phyloP scores from a whole-genome alignment of 2,113 vertebrate genomes.

The Ondatra zibethicus region DNA sequence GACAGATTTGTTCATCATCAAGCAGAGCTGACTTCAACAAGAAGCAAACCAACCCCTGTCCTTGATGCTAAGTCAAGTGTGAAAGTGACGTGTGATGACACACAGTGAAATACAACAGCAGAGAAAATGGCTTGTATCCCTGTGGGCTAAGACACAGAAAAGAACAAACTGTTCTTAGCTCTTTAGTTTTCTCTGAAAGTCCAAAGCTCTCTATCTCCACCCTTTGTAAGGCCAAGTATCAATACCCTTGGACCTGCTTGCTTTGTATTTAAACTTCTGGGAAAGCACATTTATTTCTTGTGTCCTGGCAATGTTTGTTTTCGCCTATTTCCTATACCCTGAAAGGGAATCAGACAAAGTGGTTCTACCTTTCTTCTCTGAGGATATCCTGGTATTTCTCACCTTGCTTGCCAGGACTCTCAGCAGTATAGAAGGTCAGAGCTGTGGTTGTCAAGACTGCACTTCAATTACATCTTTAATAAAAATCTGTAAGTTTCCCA shows the following conservation, averaged over 20 bases:
- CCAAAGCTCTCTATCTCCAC: too few relatives aligned
- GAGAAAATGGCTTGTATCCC: neutral
- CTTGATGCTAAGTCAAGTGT: neutral
- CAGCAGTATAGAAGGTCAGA: neutral
- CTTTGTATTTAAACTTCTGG: neutral
- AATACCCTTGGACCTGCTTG: neutral
- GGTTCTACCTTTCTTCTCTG: fast-evolving
- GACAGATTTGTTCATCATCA: neutral
- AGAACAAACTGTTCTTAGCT: too few relatives aligned
- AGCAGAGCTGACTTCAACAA: neutral
- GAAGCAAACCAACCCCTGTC: neutral
- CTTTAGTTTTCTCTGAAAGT: neutral
- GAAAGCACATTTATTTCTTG: neutral
- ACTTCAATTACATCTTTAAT: neutral
- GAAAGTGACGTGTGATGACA: neutral
- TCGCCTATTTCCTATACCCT: neutral
- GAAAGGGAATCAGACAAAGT: too few relatives aligned
- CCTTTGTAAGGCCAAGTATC: neutral
- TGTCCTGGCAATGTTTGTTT: fast-evolving
- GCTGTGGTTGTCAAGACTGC: neutral
- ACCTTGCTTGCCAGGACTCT: neutral
- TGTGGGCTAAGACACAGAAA: neutral
- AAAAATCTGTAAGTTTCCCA: neutral
- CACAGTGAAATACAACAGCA: neutral
- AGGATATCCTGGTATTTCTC: neutral